Base-by-base conservation (phyloP, 2,888 invertebrate genomes). In the Drosophila acutilabella region DNA sequence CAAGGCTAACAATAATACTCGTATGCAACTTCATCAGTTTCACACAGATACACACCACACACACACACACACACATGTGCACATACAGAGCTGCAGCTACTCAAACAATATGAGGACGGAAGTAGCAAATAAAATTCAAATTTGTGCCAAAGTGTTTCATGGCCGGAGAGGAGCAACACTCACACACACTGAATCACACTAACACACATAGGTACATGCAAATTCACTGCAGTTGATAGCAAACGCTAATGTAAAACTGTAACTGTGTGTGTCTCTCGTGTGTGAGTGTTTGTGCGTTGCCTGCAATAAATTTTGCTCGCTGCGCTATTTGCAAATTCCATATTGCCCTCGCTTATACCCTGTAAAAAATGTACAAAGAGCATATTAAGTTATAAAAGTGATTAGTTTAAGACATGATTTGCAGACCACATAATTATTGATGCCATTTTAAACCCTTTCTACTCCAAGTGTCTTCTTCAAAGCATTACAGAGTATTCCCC, bases 101-200 rank as follows among this genome's bases (percentile, higher is more conserved):
- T 77, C 74, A 80, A 89, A 89, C 89, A 89, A 82, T 85, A 85
- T 65, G 72, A 71, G 60, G 71, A 77, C 89, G 84, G 84, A 85
- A 86, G 90, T 74, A 75, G 85, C 90, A 85, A 89, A 85, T 89
- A 89, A 85, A 85, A 89, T 85, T 85, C 90, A 85, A 85, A 85
- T 85, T 85, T 85, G 90, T 74, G 84, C 81, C 81, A 87, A 89
- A 88, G 85, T 86, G 89, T 88, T 89, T 82, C 86, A 77, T 56
- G 64, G 64, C 59, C 45, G 60, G 42, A 53, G 72, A 64, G 75
- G 53, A 71, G 68, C 54, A 60, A 23, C 52, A 36, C 13, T 5
- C 36, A 13, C 5, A 16, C 50, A 36, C 13, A 13, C 30, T 13
- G 2, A 1, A n/a, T n/a, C 11, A 36, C 33, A 4, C 13, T n/a